Percentiles rank a stretch among this genome's conserved stretches.
These are phyloP conservation scores for Seriola aureovittata DNA, from an alignment of 2,113 vertebrate genomes.

Conservation along the genomic window DNA sequence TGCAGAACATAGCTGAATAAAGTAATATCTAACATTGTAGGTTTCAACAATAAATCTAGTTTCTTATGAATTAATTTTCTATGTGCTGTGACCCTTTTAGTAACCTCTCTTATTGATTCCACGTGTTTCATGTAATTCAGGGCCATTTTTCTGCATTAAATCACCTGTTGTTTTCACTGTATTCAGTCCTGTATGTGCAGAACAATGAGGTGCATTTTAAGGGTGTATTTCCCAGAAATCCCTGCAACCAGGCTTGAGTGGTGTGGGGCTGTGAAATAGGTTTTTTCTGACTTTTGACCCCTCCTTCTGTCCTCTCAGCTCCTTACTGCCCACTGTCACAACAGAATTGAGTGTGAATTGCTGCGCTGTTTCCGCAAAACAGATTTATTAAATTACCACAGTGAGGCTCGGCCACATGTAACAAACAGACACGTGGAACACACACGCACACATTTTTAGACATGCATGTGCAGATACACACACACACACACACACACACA, in stretches of 20 bases:
- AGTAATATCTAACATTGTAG: background rate
- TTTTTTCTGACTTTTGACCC: constrained; percentile 35
- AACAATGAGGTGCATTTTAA: constrained; percentile 32
- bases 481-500: background rate
- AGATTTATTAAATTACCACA: background rate
- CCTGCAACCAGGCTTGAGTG: background rate
- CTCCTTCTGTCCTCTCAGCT: background rate
- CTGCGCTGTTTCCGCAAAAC: constrained; percentile 4
- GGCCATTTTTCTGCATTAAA: constrained; percentile 14
- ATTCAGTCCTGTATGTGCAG: background rate
- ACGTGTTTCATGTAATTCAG: constrained; percentile 14
- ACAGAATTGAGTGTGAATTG: background rate
- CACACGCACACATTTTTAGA: background rate
- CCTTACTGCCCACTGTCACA: background rate
- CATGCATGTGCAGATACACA: background rate
- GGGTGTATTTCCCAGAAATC: constrained; percentile 28
- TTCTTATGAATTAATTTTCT: background rate
- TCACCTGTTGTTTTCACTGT: constrained; percentile 15
- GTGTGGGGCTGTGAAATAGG: constrained; percentile 16
- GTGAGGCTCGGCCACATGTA: background rate
- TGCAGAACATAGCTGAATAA: background rate
- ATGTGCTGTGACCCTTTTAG: background rate
- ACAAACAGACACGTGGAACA: background rate
- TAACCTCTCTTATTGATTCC: background rate
- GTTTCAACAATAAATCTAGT: background rate